phyloP scores from a whole-genome alignment of 2,888 invertebrate genomes.

The Agrotis puta region DNA sequence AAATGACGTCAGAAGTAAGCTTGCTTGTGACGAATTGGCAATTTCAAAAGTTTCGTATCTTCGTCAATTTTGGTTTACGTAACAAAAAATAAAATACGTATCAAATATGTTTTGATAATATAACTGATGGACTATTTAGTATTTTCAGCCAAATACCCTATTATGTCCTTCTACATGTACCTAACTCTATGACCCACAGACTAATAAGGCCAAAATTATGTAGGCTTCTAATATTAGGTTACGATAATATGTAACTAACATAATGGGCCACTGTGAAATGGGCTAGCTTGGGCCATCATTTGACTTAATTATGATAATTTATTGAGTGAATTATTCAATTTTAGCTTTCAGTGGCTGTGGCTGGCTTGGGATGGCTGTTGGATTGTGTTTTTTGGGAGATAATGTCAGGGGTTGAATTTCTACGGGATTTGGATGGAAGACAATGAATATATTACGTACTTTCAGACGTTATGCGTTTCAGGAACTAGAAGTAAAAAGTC shows the following conservation, averaged over 20 bases:
- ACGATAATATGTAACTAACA: slow-evolving; percentile 63
- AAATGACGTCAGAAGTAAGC: too few relatives aligned
- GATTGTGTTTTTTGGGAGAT: slow-evolving; percentile 6
- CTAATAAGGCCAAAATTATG: slow-evolving; percentile 55
- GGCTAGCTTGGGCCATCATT: slow-evolving; percentile 43
- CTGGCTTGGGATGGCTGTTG: background rate
- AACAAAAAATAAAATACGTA: too few relatives aligned
- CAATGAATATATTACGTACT: too few relatives aligned
- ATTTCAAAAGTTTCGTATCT: too few relatives aligned
- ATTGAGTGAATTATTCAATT: slow-evolving; percentile 59
- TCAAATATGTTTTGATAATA: too few relatives aligned
- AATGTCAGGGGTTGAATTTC: background rate
- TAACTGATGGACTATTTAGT: too few relatives aligned
- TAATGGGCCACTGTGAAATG: slow-evolving; percentile 57
- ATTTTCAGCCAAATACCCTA: background rate
- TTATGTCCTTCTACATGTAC: slow-evolving; percentile 14
- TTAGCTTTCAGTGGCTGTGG: slow-evolving; percentile 16
- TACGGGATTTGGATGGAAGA: background rate
- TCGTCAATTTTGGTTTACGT: too few relatives aligned
- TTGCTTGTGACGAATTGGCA: too few relatives aligned
- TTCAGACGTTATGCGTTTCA: too few relatives aligned
- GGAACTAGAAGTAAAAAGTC: too few relatives aligned
- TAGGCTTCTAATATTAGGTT: slow-evolving; percentile 63
- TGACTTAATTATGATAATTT: slow-evolving; percentile 57
- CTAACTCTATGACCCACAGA: slow-evolving; percentile 5